Conservation (phyloP, 2,113 vertebrate genomes). For the Athene noctua region DNA sequence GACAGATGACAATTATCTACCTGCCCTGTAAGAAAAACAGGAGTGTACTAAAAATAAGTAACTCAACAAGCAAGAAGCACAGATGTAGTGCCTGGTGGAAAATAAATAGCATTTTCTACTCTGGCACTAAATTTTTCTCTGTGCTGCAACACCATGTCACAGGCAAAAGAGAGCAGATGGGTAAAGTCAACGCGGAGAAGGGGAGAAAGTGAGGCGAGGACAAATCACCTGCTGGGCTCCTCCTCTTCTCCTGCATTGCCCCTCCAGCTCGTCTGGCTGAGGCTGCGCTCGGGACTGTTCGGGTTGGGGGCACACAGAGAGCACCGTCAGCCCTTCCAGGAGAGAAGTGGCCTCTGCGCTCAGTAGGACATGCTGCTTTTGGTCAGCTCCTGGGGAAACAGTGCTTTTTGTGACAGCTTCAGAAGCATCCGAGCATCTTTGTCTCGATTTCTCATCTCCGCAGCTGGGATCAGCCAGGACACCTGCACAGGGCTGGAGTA, state of each 20-base stretch:
- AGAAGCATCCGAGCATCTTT: background rate
- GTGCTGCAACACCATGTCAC: fast-evolving
- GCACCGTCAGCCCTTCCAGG: background rate
- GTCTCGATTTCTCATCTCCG: background rate
- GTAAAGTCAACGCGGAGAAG: background rate
- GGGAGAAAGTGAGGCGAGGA: background rate
- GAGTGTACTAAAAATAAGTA: background rate
- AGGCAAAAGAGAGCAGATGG: background rate
- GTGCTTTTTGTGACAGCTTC: background rate
- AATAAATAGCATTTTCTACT: background rate
- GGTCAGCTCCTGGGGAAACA: background rate
- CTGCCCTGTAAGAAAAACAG: background rate
- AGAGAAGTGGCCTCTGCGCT: background rate
- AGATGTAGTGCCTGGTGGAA: background rate
- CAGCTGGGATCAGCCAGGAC: background rate
- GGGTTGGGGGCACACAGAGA: background rate
- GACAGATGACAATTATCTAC: background rate
- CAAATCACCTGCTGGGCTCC: fast-evolving
- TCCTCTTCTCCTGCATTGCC: background rate
- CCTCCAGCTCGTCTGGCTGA: background rate
- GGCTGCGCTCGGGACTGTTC: background rate
- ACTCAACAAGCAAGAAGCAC: background rate
- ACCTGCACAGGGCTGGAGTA: too few relatives aligned
- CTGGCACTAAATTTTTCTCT: background rate
- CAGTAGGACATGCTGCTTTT: background rate